These are phyloP conservation scores for Eurystomus gularis DNA, from an alignment of 2,113 vertebrate species.

Conservation along the genomic window DNA sequence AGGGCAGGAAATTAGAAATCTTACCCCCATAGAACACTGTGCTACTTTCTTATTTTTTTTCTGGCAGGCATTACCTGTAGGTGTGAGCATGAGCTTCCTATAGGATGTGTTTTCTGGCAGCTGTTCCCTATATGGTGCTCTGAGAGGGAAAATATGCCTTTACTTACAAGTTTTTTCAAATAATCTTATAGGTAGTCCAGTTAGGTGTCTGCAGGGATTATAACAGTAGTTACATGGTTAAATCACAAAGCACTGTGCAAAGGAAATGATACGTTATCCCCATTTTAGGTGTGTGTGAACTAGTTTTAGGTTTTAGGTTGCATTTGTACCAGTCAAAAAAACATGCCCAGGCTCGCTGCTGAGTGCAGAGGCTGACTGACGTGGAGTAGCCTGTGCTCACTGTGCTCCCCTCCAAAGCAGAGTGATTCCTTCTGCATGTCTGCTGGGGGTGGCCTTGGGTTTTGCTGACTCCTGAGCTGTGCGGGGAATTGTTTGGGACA, in stretches of 20 bases:
- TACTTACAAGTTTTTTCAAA: not conserved
- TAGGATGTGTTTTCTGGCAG: not conserved
- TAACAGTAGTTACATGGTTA: not conserved
- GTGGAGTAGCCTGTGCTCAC: not conserved
- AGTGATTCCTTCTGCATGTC: not conserved
- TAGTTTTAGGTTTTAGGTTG: no score
- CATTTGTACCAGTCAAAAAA: not conserved
- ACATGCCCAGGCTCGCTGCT: not conserved
- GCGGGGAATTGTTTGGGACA: not conserved
- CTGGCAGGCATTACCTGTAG: not conserved
- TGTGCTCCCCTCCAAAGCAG: not conserved
- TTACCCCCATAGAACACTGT: not conserved
- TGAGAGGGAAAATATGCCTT: not conserved
- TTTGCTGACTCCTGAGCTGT: not conserved
- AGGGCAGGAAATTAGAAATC: not conserved
- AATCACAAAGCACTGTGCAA: not conserved
- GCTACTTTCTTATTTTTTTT: not conserved
- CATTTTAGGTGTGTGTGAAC: not conserved
- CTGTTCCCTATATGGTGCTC: not conserved
- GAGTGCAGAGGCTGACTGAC: not conserved
- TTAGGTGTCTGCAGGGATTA: not conserved
- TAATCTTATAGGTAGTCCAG: not conserved
- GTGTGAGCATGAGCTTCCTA: not conserved
- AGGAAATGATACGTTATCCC: not conserved
- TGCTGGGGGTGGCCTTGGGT: not conserved